A percentile compares a stretch with the other conserved stretches of the same genome.
Evolutionary conservation across 2,888 invertebrate species (phyloP).

Genomic region (Anoncus sp.): DNA sequence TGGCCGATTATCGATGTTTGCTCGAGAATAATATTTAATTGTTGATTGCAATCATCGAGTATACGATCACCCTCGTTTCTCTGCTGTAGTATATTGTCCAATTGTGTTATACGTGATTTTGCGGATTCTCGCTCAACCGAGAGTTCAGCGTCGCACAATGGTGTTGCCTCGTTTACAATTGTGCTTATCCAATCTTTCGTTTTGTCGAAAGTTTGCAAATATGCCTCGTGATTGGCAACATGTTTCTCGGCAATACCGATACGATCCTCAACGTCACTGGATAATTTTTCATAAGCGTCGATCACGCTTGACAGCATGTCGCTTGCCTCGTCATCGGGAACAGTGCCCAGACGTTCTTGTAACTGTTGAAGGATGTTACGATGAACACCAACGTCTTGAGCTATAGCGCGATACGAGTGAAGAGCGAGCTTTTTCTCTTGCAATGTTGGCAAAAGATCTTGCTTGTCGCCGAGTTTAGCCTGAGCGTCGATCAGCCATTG

Average conservation of each 20-base stretch:
- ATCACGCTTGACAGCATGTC: slow-evolving; percentile 90
- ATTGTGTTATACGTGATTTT: slow-evolving; percentile 89
- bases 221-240: slow-evolving; percentile 92
- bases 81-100: slow-evolving; percentile 90
- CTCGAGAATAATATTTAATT: slow-evolving; percentile 89
- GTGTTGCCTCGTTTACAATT: slow-evolving; percentile 90
- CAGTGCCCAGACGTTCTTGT: slow-evolving; percentile 91
- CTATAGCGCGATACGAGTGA: slow-evolving; percentile 91
- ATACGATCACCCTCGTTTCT: slow-evolving; percentile 90
- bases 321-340: slow-evolving; percentile 92
- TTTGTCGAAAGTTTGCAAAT: slow-evolving; percentile 92
- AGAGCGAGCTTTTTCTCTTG: slow-evolving; percentile 95
- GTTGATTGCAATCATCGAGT: slow-evolving; percentile 88
- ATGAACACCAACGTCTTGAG: slow-evolving; percentile 94
- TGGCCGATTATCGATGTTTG: slow-evolving; percentile 93
- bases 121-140: slow-evolving; percentile 92
- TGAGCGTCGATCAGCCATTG: slow-evolving; percentile 94
- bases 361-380: slow-evolving; percentile 93
- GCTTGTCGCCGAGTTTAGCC: slow-evolving; percentile 88
- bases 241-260: slow-evolving; percentile 88
- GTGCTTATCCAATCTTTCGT: slow-evolving; percentile 93
- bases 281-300: slow-evolving; percentile 88
- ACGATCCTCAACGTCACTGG: slow-evolving; percentile 88
- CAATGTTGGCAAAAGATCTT: slow-evolving; percentile 90
- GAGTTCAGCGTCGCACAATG: slow-evolving; percentile 90